Conservation (phyloP, 2,113 vertebrate species). For the Grantiella picta region DNA sequence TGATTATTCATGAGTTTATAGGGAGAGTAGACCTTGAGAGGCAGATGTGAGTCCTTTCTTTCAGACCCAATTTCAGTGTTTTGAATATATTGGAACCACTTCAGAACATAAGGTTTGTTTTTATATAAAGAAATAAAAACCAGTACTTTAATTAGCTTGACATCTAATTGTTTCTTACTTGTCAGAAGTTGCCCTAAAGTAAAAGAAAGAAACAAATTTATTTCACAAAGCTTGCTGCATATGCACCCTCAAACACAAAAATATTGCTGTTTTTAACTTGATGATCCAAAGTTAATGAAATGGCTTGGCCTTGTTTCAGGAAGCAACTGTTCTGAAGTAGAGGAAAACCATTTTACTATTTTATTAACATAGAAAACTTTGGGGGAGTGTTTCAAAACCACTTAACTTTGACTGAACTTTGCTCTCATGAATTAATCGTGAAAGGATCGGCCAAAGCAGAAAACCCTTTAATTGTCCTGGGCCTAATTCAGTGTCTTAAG, state of each 20-base stretch:
- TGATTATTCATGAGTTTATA: slow-evolving; percentile 55
- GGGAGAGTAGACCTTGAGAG: slow-evolving; percentile 49
- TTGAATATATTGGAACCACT: slow-evolving; percentile 15
- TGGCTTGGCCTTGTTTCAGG: background rate
- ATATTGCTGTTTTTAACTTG: background rate
- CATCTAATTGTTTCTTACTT: slow-evolving; percentile 22
- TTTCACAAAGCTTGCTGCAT: background rate
- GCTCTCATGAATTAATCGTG: background rate
- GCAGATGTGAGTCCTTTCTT: slow-evolving; percentile 49
- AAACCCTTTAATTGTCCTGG: background rate
- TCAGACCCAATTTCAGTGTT: slow-evolving; percentile 5
- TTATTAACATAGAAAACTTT: background rate
- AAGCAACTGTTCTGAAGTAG: background rate
- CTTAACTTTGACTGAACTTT: background rate
- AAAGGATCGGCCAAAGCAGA: background rate
- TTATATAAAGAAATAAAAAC: background rate
- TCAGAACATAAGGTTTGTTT: slow-evolving; percentile 34
- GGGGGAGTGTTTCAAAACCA: background rate
- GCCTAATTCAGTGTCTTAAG: background rate
- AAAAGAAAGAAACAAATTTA: background rate
- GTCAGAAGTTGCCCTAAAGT: background rate
- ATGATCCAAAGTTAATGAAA: background rate
- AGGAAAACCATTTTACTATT: background rate
- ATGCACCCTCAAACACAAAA: background rate
- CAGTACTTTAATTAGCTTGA: background rate